These are phyloP conservation scores for Thalassoma bifasciatum DNA, from an alignment of 2,113 vertebrate genomes.

Conservation along the genomic window DNA sequence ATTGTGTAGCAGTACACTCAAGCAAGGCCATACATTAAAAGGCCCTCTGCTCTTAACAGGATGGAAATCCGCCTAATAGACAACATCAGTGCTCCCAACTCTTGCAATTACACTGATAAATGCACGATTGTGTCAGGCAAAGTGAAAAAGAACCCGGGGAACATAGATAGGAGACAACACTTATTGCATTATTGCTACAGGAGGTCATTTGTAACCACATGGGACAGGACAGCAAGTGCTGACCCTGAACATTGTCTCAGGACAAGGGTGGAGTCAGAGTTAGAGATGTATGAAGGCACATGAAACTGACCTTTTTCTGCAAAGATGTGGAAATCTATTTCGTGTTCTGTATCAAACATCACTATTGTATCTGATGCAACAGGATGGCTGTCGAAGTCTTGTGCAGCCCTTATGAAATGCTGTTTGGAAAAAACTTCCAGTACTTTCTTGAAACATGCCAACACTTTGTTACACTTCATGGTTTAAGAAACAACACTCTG, in stretches of 20 bases:
- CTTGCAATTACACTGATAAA: constrained; percentile 86
- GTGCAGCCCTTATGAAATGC: too few relatives aligned
- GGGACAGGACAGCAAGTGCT: constrained; percentile 59
- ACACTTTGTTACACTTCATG: neutral
- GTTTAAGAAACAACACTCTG: neutral
- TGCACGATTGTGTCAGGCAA: constrained; percentile 79
- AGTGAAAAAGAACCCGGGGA: constrained; percentile 77
- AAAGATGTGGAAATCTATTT: too few relatives aligned
- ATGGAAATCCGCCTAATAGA: constrained; percentile 84
- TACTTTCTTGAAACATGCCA: neutral
- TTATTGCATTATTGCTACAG: constrained; percentile 80
- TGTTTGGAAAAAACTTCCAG: neutral
- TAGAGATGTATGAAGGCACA: constrained; percentile 1
- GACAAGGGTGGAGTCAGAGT: constrained; percentile 11
- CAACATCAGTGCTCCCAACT: constrained; percentile 84
- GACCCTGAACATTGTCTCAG: constrained; percentile 61
- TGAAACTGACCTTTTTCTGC: too few relatives aligned
- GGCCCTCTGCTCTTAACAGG: constrained; percentile 81
- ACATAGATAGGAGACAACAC: constrained; percentile 79
- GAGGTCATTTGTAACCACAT: constrained; percentile 78
- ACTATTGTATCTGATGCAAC: too few relatives aligned
- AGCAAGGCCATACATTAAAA: constrained; percentile 80
- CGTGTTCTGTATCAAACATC: too few relatives aligned
- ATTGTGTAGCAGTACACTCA: constrained; percentile 74
- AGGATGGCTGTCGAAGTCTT: too few relatives aligned